These are phyloP conservation scores for Ciconia stormi DNA, from an alignment of 2,113 vertebrate species.

Conservation along the genomic window DNA sequence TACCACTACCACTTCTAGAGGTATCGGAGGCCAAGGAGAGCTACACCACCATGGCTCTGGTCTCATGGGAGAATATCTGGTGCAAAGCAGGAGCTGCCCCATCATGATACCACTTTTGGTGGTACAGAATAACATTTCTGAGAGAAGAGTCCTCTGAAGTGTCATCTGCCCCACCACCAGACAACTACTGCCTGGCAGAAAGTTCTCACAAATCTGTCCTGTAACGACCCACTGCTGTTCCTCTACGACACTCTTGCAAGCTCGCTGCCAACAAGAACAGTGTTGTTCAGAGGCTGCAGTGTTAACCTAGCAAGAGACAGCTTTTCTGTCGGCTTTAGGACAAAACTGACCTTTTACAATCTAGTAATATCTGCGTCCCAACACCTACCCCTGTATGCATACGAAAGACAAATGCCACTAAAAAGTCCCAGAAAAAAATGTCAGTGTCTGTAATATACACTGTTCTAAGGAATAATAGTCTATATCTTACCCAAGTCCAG, in stretches of 20 bases:
- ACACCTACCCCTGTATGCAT: not conserved
- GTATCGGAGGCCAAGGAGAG: not conserved
- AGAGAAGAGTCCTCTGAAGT: not conserved
- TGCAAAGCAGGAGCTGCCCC: not conserved
- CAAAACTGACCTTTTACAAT: not conserved
- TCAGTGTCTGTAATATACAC: not conserved
- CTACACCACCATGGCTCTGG: rapidly evolving
- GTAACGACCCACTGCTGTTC: rapidly evolving
- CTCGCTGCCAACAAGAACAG: not conserved
- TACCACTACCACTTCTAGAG: not conserved
- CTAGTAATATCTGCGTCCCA: not conserved
- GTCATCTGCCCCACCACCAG: not conserved
- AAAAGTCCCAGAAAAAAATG: not conserved
- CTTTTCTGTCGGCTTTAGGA: not conserved
- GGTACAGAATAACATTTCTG: not conserved
- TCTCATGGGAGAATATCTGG: not conserved
- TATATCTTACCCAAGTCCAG: not conserved
- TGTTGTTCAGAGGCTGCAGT: not conserved
- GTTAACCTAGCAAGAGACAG: not conserved
- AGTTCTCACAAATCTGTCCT: not conserved
- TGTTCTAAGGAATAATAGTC: not conserved
- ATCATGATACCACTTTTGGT: not conserved
- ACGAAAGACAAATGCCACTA: not conserved
- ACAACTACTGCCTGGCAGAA: not conserved
- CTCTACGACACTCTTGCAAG: not conserved